Evolutionary conservation across 1,140 invertebrate species (phyloP).

Genomic region (Halictus rubicundus): DNA sequence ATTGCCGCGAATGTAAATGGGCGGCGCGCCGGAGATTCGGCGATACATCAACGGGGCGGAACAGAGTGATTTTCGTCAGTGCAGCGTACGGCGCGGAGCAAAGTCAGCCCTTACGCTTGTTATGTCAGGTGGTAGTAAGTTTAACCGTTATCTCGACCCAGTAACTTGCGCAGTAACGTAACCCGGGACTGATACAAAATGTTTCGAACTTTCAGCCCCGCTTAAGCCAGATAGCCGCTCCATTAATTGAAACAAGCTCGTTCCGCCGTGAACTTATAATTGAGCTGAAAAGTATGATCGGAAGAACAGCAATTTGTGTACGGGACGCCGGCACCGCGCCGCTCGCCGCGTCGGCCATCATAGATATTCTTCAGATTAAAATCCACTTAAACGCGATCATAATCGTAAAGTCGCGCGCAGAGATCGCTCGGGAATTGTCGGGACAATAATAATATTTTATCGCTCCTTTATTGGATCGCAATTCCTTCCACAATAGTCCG

Average conservation of each 20-base stretch:
- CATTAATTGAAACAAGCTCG: constrained; percentile 24
- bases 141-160: constrained; percentile 12
- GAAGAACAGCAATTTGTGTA: constrained; percentile 1
- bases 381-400: not conserved
- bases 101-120: constrained; percentile 16
- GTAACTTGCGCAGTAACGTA: constrained; percentile 1
- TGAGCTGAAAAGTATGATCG: constrained; percentile 9
- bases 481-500: too few relatives aligned
- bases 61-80: constrained; percentile 28
- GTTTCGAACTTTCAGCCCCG: constrained; percentile 5
- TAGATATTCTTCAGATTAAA: not conserved
- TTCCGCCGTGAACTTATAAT: constrained; percentile 10
- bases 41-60: not conserved
- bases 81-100: not conserved
- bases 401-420: too few relatives aligned
- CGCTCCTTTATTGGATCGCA: too few relatives aligned
- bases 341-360: not conserved
- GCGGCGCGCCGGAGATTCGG: not conserved
- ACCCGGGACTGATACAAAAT: constrained; percentile 13
- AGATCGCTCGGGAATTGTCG: too few relatives aligned
- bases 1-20: not conserved
- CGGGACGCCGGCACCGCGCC: not conserved
- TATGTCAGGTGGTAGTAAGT: constrained; percentile 24
- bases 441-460: too few relatives aligned
- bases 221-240: not conserved